Conservation (phyloP, 2,888 invertebrate genomes). For the Caenorhabditis japonica region DNA sequence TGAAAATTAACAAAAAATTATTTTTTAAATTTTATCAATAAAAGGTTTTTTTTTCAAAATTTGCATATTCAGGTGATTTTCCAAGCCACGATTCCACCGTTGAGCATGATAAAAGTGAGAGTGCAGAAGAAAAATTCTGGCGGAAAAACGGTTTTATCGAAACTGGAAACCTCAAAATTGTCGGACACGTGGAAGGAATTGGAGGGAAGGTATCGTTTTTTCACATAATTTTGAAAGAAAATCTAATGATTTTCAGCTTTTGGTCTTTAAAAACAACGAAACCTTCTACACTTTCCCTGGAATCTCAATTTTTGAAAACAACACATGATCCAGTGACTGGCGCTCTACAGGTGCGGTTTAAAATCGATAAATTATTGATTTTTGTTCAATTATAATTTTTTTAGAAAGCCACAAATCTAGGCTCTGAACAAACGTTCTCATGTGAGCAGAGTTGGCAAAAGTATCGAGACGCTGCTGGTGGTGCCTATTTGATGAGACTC, state of each 20-base stretch:
- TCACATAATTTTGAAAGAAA: not conserved
- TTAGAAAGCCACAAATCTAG: constrained; percentile 8
- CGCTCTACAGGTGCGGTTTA: constrained; percentile 12
- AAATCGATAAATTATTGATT: constrained; percentile 2
- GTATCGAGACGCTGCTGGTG: constrained; percentile 48
- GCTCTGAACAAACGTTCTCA: constrained; percentile 8
- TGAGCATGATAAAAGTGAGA: constrained; percentile 38
- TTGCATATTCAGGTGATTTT: constrained; percentile 56
- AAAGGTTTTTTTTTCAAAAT: too few species aligned
- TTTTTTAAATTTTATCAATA: too few species aligned
- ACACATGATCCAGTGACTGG: constrained; percentile 4
- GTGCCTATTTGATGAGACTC: constrained; percentile 62
- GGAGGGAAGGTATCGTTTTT: constrained; percentile 6
- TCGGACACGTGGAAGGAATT: constrained; percentile 15
- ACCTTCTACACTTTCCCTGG: constrained; percentile 1
- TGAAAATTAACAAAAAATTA: too few species aligned
- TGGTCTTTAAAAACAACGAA: not conserved
- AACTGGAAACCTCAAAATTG: constrained; percentile 7
- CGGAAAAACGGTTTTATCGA: constrained; percentile 39
- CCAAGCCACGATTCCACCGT: constrained; percentile 45
- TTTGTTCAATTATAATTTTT: too few species aligned
- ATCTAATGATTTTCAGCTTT: constrained; percentile 1
- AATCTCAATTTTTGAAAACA: constrained; percentile 10
- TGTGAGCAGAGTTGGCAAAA: constrained; percentile 18
- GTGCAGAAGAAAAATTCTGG: constrained; percentile 31